Evolutionary conservation across 2,797 vertebrate genomes (phyloP), one percentile per base, ranked within the genome.

Genomic region (Cossypha caffra): DNA sequence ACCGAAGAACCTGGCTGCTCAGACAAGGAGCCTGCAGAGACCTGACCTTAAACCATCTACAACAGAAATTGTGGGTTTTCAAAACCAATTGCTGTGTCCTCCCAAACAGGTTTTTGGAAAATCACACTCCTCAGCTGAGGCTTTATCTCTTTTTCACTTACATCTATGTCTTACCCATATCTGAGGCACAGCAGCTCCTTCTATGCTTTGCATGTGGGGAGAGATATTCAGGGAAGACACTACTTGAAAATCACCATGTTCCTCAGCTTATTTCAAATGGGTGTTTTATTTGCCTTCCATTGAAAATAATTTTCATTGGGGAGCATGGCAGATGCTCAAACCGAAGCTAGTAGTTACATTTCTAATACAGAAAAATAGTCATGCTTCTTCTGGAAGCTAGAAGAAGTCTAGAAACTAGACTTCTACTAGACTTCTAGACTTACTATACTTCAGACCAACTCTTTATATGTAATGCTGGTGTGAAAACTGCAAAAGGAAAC

Each of bases 131-230:
- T 57, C 35, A 50, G 31, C 45, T 47, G 61, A 67, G 19, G 21
- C 6, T 48, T 71, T 42, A n/a, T 72, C 23, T 69, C 18, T n/a
- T 72, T 52, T 75, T 48, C 48, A 66, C 5, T 75, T 52, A 0
- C 6, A 42, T 28, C 31, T 48, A 2, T 19, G 18, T 43, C 43
- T 66, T 26, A 42, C 33, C 12, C 40, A 58, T 0, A 0, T 9
- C 33, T 13, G 31, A 73, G 21, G 18, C 4, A 5, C 31, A 35
- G 16, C 26, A 52, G 24, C 1, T 42, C 42, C 28, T 92, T 80
- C 48, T 42, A 54, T 16, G 9, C 7, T 37, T 45, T 37, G 4
- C 14, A 23, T 16, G 11, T 33, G 33, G 26, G 7, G 63, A 79
- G 37, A 85, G 8, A 29, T 8, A 67, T 45, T 13, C 8, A 78